Conservation (phyloP, 1,140 invertebrate species). For the Trachymyrmex cornetzi region DNA sequence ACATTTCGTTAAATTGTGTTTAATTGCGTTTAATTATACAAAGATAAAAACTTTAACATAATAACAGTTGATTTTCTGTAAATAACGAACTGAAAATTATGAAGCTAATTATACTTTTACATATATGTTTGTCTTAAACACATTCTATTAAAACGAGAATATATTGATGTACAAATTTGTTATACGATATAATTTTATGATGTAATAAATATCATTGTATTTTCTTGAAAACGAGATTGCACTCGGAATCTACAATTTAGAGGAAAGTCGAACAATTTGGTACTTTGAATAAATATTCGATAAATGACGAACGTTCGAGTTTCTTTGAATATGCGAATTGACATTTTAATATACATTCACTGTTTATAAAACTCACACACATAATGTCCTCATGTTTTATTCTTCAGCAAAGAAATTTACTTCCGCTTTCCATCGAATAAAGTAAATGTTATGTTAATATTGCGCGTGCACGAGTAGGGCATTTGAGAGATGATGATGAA, state of each 20-base stretch:
- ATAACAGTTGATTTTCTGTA: background rate
- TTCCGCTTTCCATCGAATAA: slow-evolving; percentile 42
- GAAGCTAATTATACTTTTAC: background rate
- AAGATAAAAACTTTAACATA: background rate
- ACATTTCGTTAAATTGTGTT: background rate
- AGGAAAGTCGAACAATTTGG: slow-evolving; percentile 6
- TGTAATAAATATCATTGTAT: background rate
- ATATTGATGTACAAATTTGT: background rate
- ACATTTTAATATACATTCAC: slow-evolving; percentile 58
- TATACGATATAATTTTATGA: background rate
- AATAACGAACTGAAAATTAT: slow-evolving; percentile 12
- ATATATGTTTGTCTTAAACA: background rate
- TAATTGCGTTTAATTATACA: background rate
- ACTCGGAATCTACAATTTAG: slow-evolving; percentile 23
- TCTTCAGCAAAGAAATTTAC: slow-evolving; percentile 17
- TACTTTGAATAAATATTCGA: slow-evolving; percentile 13
- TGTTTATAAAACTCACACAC: slow-evolving; percentile 50
- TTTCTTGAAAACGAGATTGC: background rate
- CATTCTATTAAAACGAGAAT: background rate
- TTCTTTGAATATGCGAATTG: slow-evolving; percentile 18
- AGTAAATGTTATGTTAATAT: slow-evolving; percentile 58
- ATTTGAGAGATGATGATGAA: slow-evolving; percentile 33
- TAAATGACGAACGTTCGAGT: slow-evolving; percentile 7
- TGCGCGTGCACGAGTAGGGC: background rate
- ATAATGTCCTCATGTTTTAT: slow-evolving; percentile 53